These are phyloP conservation scores for Lacerta viridis DNA, from an alignment of 2,797 vertebrate species.

Conservation along the genomic window DNA sequence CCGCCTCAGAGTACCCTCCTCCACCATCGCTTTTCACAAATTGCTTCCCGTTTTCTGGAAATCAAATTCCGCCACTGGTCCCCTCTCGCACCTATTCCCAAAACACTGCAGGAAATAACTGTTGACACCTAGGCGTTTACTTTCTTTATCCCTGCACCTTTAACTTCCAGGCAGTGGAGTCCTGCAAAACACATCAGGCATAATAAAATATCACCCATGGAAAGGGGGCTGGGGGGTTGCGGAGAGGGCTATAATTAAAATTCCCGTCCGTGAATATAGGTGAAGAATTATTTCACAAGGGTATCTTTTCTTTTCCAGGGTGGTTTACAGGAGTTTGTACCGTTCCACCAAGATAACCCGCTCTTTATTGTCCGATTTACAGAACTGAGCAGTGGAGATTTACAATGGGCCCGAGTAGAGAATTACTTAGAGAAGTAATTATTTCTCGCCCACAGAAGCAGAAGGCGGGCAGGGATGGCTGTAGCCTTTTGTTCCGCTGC, in stretches of 20 bases:
- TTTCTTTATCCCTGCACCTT: conserved; percentile 28
- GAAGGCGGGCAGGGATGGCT: conserved; percentile 58
- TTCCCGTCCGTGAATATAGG: conserved; percentile 56
- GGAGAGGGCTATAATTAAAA: conserved; percentile 73
- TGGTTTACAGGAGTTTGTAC: conserved; percentile 56
- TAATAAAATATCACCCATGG: conserved; percentile 20
- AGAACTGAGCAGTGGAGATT: conserved; percentile 66
- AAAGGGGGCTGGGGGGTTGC: conserved; percentile 36
- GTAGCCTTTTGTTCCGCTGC: conserved; percentile 74
- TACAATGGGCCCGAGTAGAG: conserved; percentile 67
- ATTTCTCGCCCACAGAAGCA: conserved; percentile 71
- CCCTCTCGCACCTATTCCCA: neutral
- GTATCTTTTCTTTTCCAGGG: conserved; percentile 72
- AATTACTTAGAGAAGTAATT: conserved; percentile 72
- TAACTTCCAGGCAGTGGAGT: conserved; percentile 44
- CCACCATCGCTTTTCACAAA: neutral
- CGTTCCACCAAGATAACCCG: conserved; percentile 64
- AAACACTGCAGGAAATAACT: conserved; percentile 24
- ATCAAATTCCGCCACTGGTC: neutral
- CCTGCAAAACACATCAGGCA: conserved; percentile 28
- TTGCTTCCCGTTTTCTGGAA: conserved; percentile 28
- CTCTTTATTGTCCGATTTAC: conserved; percentile 68
- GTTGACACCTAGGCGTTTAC: conserved; percentile 21
- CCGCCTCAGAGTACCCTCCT: conserved; percentile 14
- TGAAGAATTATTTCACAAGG: conserved; percentile 70